Percentiles rank a stretch among this genome's conserved stretches.
phyloP scores from a whole-genome alignment of 2,113 vertebrate genomes.

The Myotis lucifugus region DNA sequence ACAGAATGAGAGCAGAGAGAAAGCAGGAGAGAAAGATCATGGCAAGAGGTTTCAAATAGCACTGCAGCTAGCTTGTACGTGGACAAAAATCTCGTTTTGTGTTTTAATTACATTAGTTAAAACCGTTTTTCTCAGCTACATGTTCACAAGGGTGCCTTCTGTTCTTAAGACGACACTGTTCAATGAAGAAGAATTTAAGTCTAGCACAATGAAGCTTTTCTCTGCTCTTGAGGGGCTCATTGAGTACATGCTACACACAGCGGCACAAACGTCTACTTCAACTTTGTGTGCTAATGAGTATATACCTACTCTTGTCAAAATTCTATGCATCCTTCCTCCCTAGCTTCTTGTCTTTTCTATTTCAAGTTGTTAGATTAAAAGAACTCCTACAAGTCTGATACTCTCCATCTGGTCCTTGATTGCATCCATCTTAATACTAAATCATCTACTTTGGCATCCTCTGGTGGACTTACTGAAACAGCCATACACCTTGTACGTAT shows the following conservation, averaged over 20 bases:
- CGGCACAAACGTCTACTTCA: slow-evolving; percentile 52
- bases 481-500: not conserved
- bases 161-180: slow-evolving; percentile 53
- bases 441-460: slow-evolving; percentile 25
- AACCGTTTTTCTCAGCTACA: slow-evolving; percentile 41
- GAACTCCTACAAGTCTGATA: slow-evolving; percentile 51
- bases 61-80: slow-evolving; percentile 53
- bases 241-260: slow-evolving; percentile 21
- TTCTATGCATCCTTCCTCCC: not conserved
- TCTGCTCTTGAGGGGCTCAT: slow-evolving; percentile 45
- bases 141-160: slow-evolving; percentile 68
- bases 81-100: slow-evolving; percentile 72
- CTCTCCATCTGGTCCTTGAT: not conserved
- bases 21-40: slow-evolving; percentile 78
- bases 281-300: slow-evolving; percentile 15
- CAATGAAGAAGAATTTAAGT: slow-evolving; percentile 66
- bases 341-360: slow-evolving; percentile 24
- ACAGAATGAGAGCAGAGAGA: slow-evolving; percentile 81
- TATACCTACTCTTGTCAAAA: slow-evolving; percentile 30
- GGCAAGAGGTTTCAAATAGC: slow-evolving; percentile 76
- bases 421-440: slow-evolving; percentile 40
- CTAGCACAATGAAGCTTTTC: slow-evolving; percentile 61
- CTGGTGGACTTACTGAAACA: slow-evolving; percentile 28
- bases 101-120: slow-evolving; percentile 81
- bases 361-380: slow-evolving; percentile 25